These are phyloP conservation scores for Ciconia maguari DNA, from an alignment of 2,113 vertebrate species.

Conservation along the genomic window DNA sequence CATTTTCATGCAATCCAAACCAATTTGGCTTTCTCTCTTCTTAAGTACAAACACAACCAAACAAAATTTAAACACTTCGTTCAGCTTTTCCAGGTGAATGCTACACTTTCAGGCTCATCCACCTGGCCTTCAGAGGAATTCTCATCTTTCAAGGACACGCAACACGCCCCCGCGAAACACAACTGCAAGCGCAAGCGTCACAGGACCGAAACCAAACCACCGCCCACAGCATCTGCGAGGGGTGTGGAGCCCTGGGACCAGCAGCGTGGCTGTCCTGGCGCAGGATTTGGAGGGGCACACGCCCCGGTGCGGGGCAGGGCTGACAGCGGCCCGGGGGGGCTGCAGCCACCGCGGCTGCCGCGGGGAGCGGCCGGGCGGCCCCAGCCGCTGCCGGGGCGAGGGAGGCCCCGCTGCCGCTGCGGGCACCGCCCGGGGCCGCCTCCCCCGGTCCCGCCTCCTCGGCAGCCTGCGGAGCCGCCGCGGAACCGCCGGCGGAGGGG, in stretches of 20 bases:
- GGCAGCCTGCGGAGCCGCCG: no score
- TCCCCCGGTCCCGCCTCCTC: no score
- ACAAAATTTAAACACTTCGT: neutral
- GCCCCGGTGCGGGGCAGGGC: fast-evolving
- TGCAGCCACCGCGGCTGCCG: neutral
- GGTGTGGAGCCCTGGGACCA: no score
- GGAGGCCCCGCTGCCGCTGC: neutral
- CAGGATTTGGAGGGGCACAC: fast-evolving
- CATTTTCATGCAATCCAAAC: neutral
- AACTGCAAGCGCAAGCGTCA: neutral
- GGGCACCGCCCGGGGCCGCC: no score
- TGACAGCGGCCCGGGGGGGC: neutral
- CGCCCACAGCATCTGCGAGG: neutral
- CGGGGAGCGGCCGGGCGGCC: no score
- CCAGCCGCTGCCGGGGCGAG: no score
- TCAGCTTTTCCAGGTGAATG: neutral
- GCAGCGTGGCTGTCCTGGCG: neutral
- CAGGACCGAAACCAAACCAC: neutral
- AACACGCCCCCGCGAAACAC: neutral
- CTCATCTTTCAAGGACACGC: neutral
- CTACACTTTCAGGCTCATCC: neutral
- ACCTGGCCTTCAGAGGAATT: neutral
- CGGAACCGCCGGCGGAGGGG: fast-evolving
- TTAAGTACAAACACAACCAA: neutral
- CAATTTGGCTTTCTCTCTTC: neutral